Conservation (phyloP, 2,888 invertebrate species). For the Eristalis intricaria region DNA sequence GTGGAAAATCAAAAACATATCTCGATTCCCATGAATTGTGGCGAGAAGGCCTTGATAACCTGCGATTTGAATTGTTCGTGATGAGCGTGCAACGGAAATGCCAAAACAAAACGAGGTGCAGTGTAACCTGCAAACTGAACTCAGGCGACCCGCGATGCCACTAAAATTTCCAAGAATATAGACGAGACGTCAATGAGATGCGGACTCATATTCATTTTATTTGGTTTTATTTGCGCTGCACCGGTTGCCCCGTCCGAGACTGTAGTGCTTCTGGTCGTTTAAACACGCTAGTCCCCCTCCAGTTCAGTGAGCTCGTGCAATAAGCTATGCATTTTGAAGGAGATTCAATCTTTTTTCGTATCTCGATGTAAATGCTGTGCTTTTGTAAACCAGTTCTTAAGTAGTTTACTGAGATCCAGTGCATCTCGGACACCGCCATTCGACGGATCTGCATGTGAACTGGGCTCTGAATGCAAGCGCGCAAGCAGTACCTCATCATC, state of each 20-base stretch:
- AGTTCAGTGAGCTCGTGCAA: not conserved
- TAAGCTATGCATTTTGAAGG: not conserved
- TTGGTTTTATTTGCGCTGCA: not conserved
- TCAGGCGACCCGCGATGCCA: not conserved
- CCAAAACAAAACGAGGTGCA: not conserved
- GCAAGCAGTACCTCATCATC: not conserved
- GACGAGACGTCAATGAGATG: too few relatives aligned
- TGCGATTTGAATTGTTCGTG: not conserved
- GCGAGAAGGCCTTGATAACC: not conserved
- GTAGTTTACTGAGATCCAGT: not conserved
- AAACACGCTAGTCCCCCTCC: not conserved
- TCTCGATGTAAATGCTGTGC: not conserved
- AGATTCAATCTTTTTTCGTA: not conserved
- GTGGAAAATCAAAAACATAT: not conserved
- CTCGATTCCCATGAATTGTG: not conserved
- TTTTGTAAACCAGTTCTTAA: not conserved
- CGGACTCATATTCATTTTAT: not conserved
- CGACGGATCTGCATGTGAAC: not conserved
- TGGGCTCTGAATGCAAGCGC: not conserved
- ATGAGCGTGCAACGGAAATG: not conserved
- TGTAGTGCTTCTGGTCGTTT: not conserved
- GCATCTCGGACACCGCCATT: not conserved
- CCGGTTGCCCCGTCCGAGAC: not conserved
- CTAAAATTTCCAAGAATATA: not conserved
- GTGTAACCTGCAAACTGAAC: not conserved